These are phyloP conservation scores for Poecile atricapillus DNA, from an alignment of 2,113 vertebrate species.

Conservation along the genomic window DNA sequence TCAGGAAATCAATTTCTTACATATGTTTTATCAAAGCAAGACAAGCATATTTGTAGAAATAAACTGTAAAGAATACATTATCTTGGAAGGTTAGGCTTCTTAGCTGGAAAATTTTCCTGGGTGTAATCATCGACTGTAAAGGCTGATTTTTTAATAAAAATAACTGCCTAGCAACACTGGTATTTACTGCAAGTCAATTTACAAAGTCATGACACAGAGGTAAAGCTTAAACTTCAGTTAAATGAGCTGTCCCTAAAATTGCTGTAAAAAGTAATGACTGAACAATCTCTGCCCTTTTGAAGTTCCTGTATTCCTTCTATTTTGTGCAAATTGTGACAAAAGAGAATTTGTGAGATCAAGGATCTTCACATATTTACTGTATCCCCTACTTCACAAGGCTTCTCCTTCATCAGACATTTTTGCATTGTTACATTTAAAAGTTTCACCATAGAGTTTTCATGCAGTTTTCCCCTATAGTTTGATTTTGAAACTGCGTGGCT, in stretches of 20 bases:
- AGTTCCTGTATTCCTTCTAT: neutral
- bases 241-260: neutral
- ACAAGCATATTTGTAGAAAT: neutral
- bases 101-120: neutral
- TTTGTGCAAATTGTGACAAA: neutral
- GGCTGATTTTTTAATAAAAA: neutral
- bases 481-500: neutral
- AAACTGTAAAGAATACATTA: neutral
- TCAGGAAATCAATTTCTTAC: neutral
- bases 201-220: neutral
- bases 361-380: neutral
- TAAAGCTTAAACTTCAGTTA: constrained; percentile 10
- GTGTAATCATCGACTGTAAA: constrained; percentile 25
- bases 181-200: constrained; percentile 49
- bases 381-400: neutral
- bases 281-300: neutral
- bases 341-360: rapidly evolving
- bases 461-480: neutral
- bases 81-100: neutral
- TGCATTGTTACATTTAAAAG: neutral
- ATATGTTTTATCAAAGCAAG: neutral
- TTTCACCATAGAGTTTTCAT: rapidly evolving
- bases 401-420: neutral
- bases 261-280: neutral
- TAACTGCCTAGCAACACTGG: neutral